phyloP scores from a whole-genome alignment of 2,888 invertebrate genomes.

The Harpalus rubripes region DNA sequence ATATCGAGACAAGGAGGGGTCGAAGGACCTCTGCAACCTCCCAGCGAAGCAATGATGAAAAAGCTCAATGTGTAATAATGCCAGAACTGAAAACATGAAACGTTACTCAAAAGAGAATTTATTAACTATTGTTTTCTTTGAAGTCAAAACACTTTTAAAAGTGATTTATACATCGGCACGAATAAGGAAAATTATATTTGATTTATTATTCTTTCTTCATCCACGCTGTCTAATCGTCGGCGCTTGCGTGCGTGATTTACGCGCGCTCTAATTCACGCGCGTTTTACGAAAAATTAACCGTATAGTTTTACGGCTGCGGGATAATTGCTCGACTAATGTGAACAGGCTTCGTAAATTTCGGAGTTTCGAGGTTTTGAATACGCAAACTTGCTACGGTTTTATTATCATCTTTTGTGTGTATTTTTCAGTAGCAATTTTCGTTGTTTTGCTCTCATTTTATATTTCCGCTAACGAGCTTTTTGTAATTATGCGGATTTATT shows the following conservation, averaged over 20 bases:
- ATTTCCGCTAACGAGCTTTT: conserved; percentile 55
- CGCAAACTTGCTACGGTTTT: conserved; percentile 50
- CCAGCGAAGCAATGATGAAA: conserved; percentile 50
- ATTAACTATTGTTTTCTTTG: conserved; percentile 64
- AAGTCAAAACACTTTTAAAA: conserved; percentile 65
- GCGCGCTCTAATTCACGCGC: conserved; percentile 38
- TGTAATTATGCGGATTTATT: conserved; percentile 55
- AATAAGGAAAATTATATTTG: conserved; percentile 60
- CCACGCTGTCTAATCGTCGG: conserved; percentile 40
- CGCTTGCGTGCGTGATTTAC: conserved; percentile 52
- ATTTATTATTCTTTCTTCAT: conserved; percentile 59
- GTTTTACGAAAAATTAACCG: conserved; percentile 59
- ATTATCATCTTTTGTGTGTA: conserved; percentile 52
- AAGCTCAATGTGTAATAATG: conserved; percentile 57
- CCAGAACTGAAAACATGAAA: conserved; percentile 62
- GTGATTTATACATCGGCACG: conserved; percentile 60
- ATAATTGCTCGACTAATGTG: conserved; percentile 57
- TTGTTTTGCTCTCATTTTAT: conserved; percentile 53
- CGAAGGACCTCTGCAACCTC: conserved; percentile 9
- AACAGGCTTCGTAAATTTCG: conserved; percentile 47
- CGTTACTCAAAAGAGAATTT: conserved; percentile 65
- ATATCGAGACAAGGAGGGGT: conserved; percentile 10
- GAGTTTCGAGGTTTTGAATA: conserved; percentile 49
- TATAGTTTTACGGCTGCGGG: conserved; percentile 55
- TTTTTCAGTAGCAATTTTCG: conserved; percentile 44